These are phyloP conservation scores for Cheilosia soror DNA, from an alignment of 2,888 invertebrate genomes.

Conservation along the genomic window DNA sequence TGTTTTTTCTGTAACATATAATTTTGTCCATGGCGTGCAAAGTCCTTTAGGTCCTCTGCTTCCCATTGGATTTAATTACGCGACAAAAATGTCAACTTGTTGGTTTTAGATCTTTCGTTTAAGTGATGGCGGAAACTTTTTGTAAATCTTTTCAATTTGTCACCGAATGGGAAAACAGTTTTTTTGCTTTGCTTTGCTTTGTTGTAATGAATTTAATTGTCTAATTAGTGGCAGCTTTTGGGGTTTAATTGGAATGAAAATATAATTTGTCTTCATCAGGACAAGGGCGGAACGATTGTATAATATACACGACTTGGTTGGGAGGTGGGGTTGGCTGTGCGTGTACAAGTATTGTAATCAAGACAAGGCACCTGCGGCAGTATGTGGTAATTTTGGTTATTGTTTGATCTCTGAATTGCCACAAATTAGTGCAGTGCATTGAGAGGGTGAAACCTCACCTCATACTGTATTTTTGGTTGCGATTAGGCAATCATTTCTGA, in stretches of 20 bases:
- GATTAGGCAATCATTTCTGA: neutral
- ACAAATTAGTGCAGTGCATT: slow-evolving; percentile 30
- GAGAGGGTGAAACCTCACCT: slow-evolving; percentile 26
- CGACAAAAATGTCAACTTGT: slow-evolving; percentile 69
- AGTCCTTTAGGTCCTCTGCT: slow-evolving; percentile 30
- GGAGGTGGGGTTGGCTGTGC: neutral
- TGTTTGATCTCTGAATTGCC: slow-evolving; percentile 64
- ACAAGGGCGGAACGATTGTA: neutral
- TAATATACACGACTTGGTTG: neutral
- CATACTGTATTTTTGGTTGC: neutral
- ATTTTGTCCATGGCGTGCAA: slow-evolving; percentile 5
- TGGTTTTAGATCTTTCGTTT: slow-evolving; percentile 32
- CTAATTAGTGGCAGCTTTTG: slow-evolving; percentile 63
- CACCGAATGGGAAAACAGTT: slow-evolving; percentile 27
- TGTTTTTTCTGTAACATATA: slow-evolving; percentile 5
- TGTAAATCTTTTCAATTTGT: slow-evolving; percentile 64
- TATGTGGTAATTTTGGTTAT: slow-evolving; percentile 56
- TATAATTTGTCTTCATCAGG: slow-evolving; percentile 51
- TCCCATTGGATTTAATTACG: slow-evolving; percentile 63
- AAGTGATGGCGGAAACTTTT: slow-evolving; percentile 32
- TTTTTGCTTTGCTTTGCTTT: slow-evolving; percentile 8
- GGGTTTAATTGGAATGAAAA: slow-evolving; percentile 60
- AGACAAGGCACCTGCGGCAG: slow-evolving; percentile 53
- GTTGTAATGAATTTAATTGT: slow-evolving; percentile 68
- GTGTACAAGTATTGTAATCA: slow-evolving; percentile 35